Percentiles rank a stretch among this genome's conserved stretches.
phyloP scores from a whole-genome alignment of 1,140 invertebrate species.

The Riptortus pedestris region DNA sequence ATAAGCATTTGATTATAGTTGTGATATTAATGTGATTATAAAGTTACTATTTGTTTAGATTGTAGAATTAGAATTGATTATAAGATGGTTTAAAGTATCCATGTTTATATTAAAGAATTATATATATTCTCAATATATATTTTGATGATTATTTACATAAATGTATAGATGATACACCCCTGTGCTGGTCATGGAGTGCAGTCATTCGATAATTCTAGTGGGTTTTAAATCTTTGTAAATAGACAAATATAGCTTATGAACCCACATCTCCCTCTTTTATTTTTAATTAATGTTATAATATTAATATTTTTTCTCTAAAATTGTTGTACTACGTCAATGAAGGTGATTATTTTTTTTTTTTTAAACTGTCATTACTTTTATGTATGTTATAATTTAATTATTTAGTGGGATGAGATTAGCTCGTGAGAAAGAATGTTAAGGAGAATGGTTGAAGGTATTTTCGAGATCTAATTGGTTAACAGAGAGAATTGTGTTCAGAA shows the following conservation, averaged over 20 bases:
- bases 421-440: not conserved
- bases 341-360: constrained; percentile 2
- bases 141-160: no score
- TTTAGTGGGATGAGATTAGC: not conserved
- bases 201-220: not conserved
- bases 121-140: no score
- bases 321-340: not conserved
- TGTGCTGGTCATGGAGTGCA: constrained; percentile 14
- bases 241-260: not conserved
- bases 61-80: not conserved
- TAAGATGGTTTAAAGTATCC: no score
- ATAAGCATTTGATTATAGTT: constrained; percentile 23
- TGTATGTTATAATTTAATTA: not conserved
- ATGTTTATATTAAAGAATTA: no score
- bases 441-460: not conserved
- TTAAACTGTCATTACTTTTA: not conserved
- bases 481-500: no score
- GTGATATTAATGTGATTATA: constrained; percentile 23
- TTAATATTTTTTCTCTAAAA: not conserved
- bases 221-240: constrained; percentile 9
- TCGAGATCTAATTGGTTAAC: not conserved
- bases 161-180: not conserved
- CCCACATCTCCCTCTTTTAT: not conserved
- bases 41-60: constrained; percentile 18
- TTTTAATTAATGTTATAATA: not conserved